Evolutionary conservation across 2,797 vertebrate species (phyloP), one percentile per base, ranked within the genome.

Genomic region (Gallinago nigripennis): DNA sequence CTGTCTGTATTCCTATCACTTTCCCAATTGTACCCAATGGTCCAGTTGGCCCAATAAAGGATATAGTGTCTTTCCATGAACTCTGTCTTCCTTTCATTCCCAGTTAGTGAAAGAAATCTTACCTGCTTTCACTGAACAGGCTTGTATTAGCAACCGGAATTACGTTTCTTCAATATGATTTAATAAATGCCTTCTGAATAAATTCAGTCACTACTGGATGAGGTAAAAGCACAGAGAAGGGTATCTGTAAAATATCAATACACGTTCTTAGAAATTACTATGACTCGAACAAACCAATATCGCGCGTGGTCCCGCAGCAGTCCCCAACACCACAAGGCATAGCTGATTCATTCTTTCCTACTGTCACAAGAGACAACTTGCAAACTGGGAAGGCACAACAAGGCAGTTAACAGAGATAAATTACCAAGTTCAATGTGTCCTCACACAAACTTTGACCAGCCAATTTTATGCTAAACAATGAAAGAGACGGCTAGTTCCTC

Each of bases 281-380:
- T 33, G 69, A 68, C 20, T 71, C 27, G 6, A 81, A 70, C 20
- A 56, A 51, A 48, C 4, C 41, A 53, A 7, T 4, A 14, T 9
- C 58, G 63, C 16, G 27, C 12, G 39, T 0, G 0, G 11, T 3
- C 12, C 12, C 2, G 8, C 11, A 9, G 61, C 24, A 66, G n/a
- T 27, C 14, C 17, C 20, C 9, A 57, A 45, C 25, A 66, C 18
- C 15, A 48, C 9, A 58, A 3, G 2, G 28, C 21, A 45, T 0
- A 45, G 50, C 2, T 5, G 6, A 13, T 46, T 51, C 61, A 45
- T 18, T 56, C 18, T 28, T 48, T n/a, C 57, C 21, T 33, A 18
- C 17, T 31, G 5, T 8, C 48, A 51, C 3, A 81, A 53, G 2
- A 75, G 39, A 82, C 2, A 1, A 31, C 31, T 21, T 30, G 41